A percentile compares a stretch with the other conserved stretches of the same genome.
phyloP scores from a whole-genome alignment of 2,797 vertebrate species.

The Pangasius djambal region DNA sequence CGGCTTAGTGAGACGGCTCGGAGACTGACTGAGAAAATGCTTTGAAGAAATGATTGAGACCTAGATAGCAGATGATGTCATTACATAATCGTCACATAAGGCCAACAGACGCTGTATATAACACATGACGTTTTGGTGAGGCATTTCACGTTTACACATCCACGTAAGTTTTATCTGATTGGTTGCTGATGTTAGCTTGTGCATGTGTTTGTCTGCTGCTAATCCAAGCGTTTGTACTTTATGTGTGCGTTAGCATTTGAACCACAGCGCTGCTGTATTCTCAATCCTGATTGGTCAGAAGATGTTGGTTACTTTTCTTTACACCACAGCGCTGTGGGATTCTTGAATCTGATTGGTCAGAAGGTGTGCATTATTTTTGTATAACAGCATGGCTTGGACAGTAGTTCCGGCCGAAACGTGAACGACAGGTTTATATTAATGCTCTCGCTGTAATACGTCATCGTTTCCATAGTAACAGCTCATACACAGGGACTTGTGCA shows the following conservation, averaged over 20 bases:
- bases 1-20: not conserved
- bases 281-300: not conserved
- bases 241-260: not conserved
- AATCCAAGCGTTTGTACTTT: not conserved
- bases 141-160: not conserved
- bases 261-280: not conserved
- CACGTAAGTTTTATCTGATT: not conserved
- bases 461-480: not conserved
- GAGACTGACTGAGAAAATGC: not conserved
- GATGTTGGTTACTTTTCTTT: not conserved
- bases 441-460: not conserved
- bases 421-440: not conserved
- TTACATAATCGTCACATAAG: not conserved
- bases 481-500: too few species aligned
- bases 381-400: too few species aligned
- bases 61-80: not conserved
- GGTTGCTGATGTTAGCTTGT: not conserved
- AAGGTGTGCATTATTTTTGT: not conserved
- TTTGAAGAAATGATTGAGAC: not conserved
- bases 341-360: not conserved
- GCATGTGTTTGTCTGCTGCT: not conserved
- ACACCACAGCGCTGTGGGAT: not conserved
- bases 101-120: not conserved
- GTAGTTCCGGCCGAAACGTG: not conserved
- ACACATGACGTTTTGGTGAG: not conserved